Conservation (phyloP, 1,140 invertebrate genomes). For the Sycophaga agraensis region DNA sequence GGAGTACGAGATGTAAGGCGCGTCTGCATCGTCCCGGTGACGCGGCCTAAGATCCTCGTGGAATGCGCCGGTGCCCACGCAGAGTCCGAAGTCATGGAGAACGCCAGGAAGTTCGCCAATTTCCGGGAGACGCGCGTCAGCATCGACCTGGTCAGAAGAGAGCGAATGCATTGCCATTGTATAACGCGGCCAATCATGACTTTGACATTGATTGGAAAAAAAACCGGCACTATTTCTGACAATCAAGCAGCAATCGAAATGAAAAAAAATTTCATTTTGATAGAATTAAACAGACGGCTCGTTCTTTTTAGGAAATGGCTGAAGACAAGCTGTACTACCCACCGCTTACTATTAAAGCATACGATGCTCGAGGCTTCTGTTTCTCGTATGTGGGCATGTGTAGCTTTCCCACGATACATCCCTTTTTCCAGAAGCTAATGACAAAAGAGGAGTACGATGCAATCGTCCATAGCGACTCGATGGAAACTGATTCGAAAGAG, state of each 20-base stretch:
- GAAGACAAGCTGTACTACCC: slow-evolving; percentile 56
- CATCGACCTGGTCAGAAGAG: slow-evolving; percentile 53
- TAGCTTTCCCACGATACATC: slow-evolving; percentile 45
- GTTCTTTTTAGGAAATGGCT: slow-evolving; percentile 49
- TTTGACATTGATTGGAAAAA: too few species aligned
- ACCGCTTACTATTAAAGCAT: slow-evolving; percentile 61
- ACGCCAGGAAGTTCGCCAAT: slow-evolving; percentile 54
- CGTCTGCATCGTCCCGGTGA: slow-evolving; percentile 50
- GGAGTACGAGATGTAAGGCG: slow-evolving; percentile 62
- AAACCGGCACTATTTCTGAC: too few species aligned
- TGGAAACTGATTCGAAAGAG: too few species aligned
- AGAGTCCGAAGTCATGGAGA: slow-evolving; percentile 60
- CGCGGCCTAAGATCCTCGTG: slow-evolving; percentile 60
- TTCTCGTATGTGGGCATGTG: slow-evolving; percentile 60
- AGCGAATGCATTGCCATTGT: slow-evolving; percentile 7
- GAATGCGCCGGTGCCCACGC: slow-evolving; percentile 59
- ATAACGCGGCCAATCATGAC: too few species aligned
- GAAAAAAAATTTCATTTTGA: not conserved
- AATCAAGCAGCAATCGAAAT: too few species aligned
- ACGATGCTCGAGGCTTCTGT: slow-evolving; percentile 62
- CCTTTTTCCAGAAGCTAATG: slow-evolving; percentile 48
- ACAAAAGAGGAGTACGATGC: slow-evolving; percentile 46
- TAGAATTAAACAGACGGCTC: not conserved
- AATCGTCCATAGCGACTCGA: slow-evolving; percentile 17
- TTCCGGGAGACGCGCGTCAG: slow-evolving; percentile 54